Base-by-base conservation (phyloP, 2,888 invertebrate genomes). In the Mythimna pallens region DNA sequence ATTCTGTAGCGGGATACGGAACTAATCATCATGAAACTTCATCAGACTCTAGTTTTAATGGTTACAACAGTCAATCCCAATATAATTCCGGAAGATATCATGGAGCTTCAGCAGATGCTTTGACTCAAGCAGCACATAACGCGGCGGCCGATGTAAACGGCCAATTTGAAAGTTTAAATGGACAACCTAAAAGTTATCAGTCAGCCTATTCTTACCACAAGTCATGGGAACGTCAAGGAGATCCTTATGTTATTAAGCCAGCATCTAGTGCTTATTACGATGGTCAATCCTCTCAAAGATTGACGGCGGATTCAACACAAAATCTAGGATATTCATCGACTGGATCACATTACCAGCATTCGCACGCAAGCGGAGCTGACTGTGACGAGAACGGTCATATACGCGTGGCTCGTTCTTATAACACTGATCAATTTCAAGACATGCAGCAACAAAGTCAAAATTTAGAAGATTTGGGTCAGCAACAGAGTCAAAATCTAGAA, bases 131-230 rank as follows among this genome's bases (percentile, higher is more conserved):
- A 65, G 70, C 65, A 43, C 34, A 3, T 20, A 80, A 70, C 64
- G 54, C 74, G 50, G 82, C 80, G 64, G 55, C 70, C 57, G 82
- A 87, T 81, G 73, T 87, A 65, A 86, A 86, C 62, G 88, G 86
- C 76, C 87, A 90, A 75, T 88, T 92, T 47, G 91, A 90, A 73
- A 80, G 88, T 78, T 65, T 89, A 43, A 89, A 84, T 80, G 76
- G 89, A 2, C 92, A 89, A 74, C 96, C 96, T 20, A 96, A 96
- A 90, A 92, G 92, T 87, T 96, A 96, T 83, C 94, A 96, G 22
- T 96, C 96, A 36, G 94, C 96, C 30, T 96, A 96, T 88, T 94
- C 96, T 9, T 96, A 96, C 81, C 96, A 96, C 74, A 96, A 96
- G 85, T 93, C 96, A 36, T 96, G 96, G 96, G 96, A 96, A 84